Percentiles rank a stretch among this genome's conserved stretches.
phyloP scores from a whole-genome alignment of 2,888 invertebrate species.

The Lepidocyrtinus sp. region DNA sequence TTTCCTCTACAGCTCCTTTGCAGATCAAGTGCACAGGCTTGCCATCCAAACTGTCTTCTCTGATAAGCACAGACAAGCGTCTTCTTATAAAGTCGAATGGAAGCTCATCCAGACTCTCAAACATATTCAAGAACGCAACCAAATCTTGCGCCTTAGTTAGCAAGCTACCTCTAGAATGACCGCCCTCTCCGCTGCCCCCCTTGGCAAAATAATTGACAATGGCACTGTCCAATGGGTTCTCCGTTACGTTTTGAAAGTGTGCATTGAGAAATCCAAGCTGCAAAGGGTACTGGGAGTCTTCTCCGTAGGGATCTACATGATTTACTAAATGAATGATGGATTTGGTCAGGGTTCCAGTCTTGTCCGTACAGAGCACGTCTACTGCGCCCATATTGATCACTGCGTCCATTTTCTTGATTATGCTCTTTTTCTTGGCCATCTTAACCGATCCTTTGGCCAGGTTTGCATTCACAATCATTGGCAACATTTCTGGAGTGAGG shows the following conservation, averaged over 20 bases:
- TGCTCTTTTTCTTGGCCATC: slow-evolving; percentile 47
- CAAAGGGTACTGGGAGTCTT: slow-evolving; percentile 20
- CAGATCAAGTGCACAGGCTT: slow-evolving; percentile 42
- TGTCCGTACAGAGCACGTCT: slow-evolving; percentile 56
- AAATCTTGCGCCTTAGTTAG: too few relatives aligned
- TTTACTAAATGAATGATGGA: slow-evolving; percentile 35
- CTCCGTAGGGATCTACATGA: slow-evolving; percentile 28
- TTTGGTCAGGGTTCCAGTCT: slow-evolving; percentile 56
- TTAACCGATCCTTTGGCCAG: slow-evolving; percentile 49
- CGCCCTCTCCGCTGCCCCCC: too few relatives aligned
- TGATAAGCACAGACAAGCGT: slow-evolving; percentile 51
- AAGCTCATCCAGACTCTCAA: slow-evolving; percentile 46
- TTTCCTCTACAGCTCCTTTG: slow-evolving; percentile 61
- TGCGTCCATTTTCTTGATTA: slow-evolving; percentile 57
- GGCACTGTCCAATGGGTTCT: slow-evolving; percentile 57
- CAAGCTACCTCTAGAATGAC: too few relatives aligned
- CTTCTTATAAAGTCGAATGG: slow-evolving; percentile 60
- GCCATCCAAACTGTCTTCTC: slow-evolving; percentile 12
- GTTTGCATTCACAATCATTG: slow-evolving; percentile 57
- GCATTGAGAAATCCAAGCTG: slow-evolving; percentile 54
- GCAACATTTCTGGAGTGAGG: slow-evolving; percentile 59
- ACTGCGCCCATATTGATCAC: slow-evolving; percentile 58
- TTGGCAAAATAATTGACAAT: slow-evolving; percentile 26
- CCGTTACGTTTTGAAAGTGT: slow-evolving; percentile 43
- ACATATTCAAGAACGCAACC: too few relatives aligned